phyloP scores from a whole-genome alignment of 2,797 vertebrate genomes.

The Pangasius djambal region DNA sequence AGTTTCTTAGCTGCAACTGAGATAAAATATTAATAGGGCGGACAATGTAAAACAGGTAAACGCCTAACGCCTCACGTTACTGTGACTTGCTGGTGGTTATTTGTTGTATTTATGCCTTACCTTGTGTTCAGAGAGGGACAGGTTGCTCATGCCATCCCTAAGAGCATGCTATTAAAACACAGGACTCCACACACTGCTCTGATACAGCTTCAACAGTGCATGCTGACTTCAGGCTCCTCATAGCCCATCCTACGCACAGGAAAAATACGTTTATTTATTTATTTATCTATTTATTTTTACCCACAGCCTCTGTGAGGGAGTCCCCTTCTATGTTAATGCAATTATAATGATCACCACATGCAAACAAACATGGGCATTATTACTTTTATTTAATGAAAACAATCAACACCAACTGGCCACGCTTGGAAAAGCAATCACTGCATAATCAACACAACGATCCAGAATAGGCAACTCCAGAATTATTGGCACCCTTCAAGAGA shows the following conservation, averaged over 20 bases:
- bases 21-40: neutral
- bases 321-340: no score
- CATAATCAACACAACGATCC: neutral
- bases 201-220: slow-evolving; percentile 51
- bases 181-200: slow-evolving; percentile 36
- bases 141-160: slow-evolving; percentile 55
- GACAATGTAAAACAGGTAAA: neutral
- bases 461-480: neutral
- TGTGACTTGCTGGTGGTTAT: neutral
- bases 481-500: neutral
- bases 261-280: no score
- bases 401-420: neutral
- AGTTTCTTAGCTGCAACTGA: neutral
- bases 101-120: slow-evolving; percentile 34
- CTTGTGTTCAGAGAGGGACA: slow-evolving; percentile 50
- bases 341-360: neutral
- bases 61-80: neutral
- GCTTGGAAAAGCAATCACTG: neutral
- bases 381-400: neutral
- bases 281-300: neutral
- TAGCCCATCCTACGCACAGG: slow-evolving; percentile 51
- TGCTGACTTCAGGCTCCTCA: slow-evolving; percentile 41
- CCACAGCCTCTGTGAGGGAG: neutral
- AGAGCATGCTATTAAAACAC: slow-evolving; percentile 44
- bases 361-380: neutral